A percentile compares a stretch with the other conserved stretches of the same genome.
These are phyloP conservation scores for Archaeoteleia sp. DNA, from an alignment of 2,888 invertebrate genomes.

Conservation along the genomic window DNA sequence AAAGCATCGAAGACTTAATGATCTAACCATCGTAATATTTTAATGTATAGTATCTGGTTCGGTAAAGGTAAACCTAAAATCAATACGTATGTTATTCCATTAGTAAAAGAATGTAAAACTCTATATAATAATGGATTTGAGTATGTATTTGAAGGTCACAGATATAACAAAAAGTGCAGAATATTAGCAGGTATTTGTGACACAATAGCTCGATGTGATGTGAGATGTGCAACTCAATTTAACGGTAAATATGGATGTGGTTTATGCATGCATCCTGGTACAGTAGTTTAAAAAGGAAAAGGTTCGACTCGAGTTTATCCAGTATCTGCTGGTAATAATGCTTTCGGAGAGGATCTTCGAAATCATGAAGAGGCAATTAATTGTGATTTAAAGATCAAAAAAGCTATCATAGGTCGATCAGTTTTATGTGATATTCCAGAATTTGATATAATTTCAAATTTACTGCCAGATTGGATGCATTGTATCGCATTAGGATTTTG, in stretches of 20 bases:
- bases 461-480: conserved; percentile 36
- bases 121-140: no score
- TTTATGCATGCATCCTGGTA: conserved; percentile 38
- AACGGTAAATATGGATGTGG: conserved; percentile 45
- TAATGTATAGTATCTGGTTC: no score
- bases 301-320: conserved; percentile 43
- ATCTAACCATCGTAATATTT: no score
- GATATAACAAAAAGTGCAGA: conserved; percentile 26
- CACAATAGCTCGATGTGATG: conserved; percentile 28
- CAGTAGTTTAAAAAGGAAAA: conserved; percentile 34
- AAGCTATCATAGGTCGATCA: conserved; percentile 31
- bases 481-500: conserved; percentile 29
- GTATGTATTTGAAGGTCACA: no score
- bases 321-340: conserved; percentile 7
- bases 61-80: no score
- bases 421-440: conserved; percentile 25
- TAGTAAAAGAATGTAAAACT: no score
- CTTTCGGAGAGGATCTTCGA: conserved; percentile 27
- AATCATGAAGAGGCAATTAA: conserved; percentile 19
- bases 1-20: no score
- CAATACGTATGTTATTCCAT: no score
- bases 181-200: conserved; percentile 34
- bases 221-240: conserved; percentile 21
- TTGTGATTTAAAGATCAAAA: conserved; percentile 6
- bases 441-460: conserved; percentile 28